Percentiles rank a stretch among this genome's conserved stretches.
Evolutionary conservation across 2,797 vertebrate genomes (phyloP).

Genomic region (Anisognathus igniventris): DNA sequence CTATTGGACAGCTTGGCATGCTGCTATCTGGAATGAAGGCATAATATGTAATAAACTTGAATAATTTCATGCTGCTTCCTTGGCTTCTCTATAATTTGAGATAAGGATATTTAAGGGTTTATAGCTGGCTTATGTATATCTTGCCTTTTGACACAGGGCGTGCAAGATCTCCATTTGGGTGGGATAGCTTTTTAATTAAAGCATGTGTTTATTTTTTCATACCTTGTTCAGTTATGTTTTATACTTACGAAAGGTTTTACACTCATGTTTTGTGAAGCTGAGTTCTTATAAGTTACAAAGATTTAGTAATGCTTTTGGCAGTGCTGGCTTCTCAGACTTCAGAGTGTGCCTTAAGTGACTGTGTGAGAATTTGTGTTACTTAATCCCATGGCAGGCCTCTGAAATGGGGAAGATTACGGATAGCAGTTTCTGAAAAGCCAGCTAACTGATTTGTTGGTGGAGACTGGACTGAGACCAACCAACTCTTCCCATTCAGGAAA

Average conservation of each 20-base stretch:
- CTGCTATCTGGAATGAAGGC: background rate
- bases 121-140: background rate
- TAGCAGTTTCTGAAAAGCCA: background rate
- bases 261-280: background rate
- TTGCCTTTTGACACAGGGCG: background rate
- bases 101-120: background rate
- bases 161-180: background rate
- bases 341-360: background rate
- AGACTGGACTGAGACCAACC: background rate
- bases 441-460: background rate
- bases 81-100: background rate
- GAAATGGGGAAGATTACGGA: background rate
- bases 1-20: background rate
- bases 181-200: constrained; percentile 19
- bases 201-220: background rate
- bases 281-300: background rate
- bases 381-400: background rate
- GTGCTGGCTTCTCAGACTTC: background rate
- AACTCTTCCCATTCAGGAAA: background rate
- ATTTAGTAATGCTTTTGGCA: background rate
- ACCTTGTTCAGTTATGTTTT: background rate
- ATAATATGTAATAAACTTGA: background rate
- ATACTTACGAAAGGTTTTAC: background rate
- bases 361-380: background rate
- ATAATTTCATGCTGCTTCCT: background rate